Base-by-base conservation (phyloP, 2,888 invertebrate species). In the Timandra comae region DNA sequence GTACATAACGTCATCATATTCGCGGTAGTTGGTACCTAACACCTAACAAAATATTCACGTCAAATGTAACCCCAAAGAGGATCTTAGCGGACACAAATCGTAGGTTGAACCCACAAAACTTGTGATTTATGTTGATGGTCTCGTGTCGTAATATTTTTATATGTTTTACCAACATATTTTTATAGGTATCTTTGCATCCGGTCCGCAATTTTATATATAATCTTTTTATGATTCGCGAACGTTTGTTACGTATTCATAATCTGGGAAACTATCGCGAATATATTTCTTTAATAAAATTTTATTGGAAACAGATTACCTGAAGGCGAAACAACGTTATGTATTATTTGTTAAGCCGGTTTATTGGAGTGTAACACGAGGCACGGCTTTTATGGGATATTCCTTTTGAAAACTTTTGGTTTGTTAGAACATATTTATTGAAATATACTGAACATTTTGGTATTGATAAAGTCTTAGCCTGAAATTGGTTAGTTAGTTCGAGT, bases 61-160 rank as follows among this genome's bases (percentile, higher is more conserved):
- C 34, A 37, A 37, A 33, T 35, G 33, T 33, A 31, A 7, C 11
- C 9, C 25, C 33, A 35, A 33, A 35, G 27, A 33, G 30, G 35
- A 34, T 54, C 43, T 48, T 38, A 41, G 37, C 38, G 37, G 43
- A 46, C 43, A 46, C 43, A 55, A 52, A 54, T 52, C 56, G 51
- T 49, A 56, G 55, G 46, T 48, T 52, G 43, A 46, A 31, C 42
- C 48, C 43, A 51, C 47, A 51, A 46, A 56, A 54, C 46, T 54
- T 54, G 40, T 53, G 56, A 58, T 61, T 62, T 61, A 62, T 58
- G 54, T 48, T 57, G 56, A 57, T 60, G 58, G 52, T 43, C 48
- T 48, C 45, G 47, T 43, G 49, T 53, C 52, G 50, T 62, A 57
- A 60, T 60, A 59, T 61, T 51, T 61, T 61, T 38, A 40, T 43